These are phyloP conservation scores for Copsychus sechellarum DNA, from an alignment of 2,113 vertebrate species.

Conservation along the genomic window DNA sequence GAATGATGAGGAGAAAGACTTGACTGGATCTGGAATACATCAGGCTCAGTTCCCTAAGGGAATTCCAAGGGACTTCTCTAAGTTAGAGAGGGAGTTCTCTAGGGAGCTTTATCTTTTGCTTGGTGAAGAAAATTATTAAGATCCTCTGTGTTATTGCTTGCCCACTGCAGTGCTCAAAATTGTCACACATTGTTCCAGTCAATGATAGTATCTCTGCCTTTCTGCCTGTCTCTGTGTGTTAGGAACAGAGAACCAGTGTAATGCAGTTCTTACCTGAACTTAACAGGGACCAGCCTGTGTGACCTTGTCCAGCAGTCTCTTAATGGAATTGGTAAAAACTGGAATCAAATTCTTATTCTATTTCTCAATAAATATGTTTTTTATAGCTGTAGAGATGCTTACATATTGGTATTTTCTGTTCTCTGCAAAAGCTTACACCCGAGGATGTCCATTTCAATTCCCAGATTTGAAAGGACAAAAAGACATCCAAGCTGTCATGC, in stretches of 20 bases:
- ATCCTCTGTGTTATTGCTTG: not conserved
- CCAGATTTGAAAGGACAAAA: not conserved
- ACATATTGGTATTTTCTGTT: not conserved
- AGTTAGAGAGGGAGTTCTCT: no score
- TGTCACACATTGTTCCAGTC: not conserved
- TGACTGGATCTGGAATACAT: not conserved
- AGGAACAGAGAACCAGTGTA: not conserved
- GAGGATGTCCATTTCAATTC: not conserved
- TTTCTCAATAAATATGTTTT: not conserved
- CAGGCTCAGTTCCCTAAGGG: not conserved
- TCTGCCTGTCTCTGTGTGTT: not conserved
- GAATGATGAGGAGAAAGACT: not conserved
- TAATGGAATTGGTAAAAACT: not conserved
- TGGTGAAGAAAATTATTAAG: not conserved
- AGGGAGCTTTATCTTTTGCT: not conserved
- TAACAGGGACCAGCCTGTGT: not conserved
- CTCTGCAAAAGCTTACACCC: not conserved
- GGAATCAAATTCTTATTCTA: not conserved
- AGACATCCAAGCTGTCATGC: not conserved
- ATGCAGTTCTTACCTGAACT: not conserved
- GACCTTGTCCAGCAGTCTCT: not conserved
- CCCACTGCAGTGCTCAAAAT: not conserved
- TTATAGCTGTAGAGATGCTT: not conserved
- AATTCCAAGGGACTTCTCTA: no score
- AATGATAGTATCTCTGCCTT: not conserved